Conservation (phyloP, 2,797 vertebrate species). For the Pangasius mekongensis region DNA sequence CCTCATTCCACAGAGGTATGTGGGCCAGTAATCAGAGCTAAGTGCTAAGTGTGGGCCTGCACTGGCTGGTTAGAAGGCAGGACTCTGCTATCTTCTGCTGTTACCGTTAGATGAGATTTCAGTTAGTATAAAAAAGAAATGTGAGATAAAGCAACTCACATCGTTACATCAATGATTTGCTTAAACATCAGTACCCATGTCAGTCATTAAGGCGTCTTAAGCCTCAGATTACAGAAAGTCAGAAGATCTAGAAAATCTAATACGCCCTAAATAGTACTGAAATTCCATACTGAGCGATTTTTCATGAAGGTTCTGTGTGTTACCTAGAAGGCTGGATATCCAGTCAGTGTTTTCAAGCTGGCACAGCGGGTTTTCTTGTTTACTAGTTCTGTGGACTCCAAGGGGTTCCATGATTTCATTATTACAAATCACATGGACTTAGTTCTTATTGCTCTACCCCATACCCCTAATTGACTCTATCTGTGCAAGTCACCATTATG, state of each 20-base stretch:
- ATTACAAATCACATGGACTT: constrained; percentile 1
- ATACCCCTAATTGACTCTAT: neutral
- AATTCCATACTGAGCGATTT: neutral
- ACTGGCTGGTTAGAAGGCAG: neutral
- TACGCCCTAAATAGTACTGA: neutral
- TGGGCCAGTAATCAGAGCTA: neutral
- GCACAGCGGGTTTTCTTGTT: constrained; percentile 1
- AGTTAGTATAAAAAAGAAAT: neutral
- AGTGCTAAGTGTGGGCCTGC: neutral
- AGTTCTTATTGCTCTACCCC: neutral
- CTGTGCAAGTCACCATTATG: neutral
- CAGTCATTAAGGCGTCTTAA: neutral
- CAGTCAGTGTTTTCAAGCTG: neutral
- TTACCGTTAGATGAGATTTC: neutral
- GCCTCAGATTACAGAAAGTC: neutral
- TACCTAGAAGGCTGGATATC: neutral
- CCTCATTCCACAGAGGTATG: neutral
- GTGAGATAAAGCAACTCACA: neutral
- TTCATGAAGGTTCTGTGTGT: neutral
- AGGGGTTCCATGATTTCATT: neutral
- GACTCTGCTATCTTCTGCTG: neutral
- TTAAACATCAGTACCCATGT: neutral
- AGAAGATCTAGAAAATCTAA: neutral
- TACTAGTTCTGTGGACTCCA: neutral
- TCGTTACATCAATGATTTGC: neutral